Conservation (phyloP, 2,113 vertebrate species). For the Ursus arctos region DNA sequence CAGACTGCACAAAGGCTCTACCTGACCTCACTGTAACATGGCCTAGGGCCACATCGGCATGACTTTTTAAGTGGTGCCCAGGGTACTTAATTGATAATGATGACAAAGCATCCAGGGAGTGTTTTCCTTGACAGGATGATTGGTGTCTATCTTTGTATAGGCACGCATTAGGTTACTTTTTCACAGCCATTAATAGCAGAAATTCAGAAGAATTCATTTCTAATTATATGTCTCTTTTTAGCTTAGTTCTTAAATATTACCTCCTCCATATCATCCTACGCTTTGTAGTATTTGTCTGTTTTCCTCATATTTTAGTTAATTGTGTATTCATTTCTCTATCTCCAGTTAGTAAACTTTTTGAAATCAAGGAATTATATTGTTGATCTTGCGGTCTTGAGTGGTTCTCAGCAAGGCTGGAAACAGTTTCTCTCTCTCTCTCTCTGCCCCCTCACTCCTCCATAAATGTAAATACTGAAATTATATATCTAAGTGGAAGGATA, state of each 20-base stretch:
- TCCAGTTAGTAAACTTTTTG: not conserved
- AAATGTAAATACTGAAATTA: not conserved
- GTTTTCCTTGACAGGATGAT: not conserved
- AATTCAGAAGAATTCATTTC: not conserved
- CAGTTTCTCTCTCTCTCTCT: not conserved
- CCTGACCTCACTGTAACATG: not conserved
- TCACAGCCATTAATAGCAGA: not conserved
- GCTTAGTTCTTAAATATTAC: not conserved
- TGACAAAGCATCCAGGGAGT: not conserved
- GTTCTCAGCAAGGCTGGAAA: not conserved
- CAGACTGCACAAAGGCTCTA: not conserved
- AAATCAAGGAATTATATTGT: not conserved
- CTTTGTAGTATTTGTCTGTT: not conserved
- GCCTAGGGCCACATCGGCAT: rapidly evolving
- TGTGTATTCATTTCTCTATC: not conserved
- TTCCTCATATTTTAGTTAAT: not conserved
- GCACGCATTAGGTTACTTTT: not conserved
- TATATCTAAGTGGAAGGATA: not conserved
- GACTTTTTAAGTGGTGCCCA: not conserved
- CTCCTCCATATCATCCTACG: not conserved
- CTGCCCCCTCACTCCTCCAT: no score
- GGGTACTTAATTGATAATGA: not conserved
- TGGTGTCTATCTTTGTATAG: not conserved
- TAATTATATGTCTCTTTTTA: not conserved
- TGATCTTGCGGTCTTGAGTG: not conserved